These are phyloP conservation scores for Perca schrenkii DNA, from an alignment of 2,113 vertebrate species.

Conservation along the genomic window DNA sequence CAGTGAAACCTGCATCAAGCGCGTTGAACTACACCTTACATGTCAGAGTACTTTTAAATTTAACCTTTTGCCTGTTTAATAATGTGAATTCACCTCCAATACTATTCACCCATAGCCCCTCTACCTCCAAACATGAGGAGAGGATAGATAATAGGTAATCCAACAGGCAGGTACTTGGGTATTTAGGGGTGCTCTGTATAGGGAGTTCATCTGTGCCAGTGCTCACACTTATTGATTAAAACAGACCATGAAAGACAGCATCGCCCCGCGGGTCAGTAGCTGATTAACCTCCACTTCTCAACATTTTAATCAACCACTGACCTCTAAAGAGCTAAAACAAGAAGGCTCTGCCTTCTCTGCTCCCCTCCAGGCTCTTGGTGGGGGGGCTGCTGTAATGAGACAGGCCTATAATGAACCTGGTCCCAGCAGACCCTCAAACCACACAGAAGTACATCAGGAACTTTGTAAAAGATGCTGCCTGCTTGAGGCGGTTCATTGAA, in stretches of 20 bases:
- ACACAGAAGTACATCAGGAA: slow-evolving; percentile 33
- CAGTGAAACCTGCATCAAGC: slow-evolving; percentile 7
- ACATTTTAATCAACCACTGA: slow-evolving; percentile 79
- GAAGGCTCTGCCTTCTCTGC: slow-evolving; percentile 43
- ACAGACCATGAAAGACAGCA: slow-evolving; percentile 66
- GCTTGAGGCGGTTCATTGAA: not conserved
- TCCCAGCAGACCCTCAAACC: slow-evolving; percentile 50
- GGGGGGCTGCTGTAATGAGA: slow-evolving; percentile 67
- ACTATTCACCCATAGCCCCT: not conserved
- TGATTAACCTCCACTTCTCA: slow-evolving; percentile 81
- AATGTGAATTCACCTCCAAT: not conserved
- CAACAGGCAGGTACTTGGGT: slow-evolving; percentile 9
- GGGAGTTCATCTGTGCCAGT: slow-evolving; percentile 49
- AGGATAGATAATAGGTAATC: slow-evolving; percentile 13
- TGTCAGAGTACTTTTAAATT: not conserved
- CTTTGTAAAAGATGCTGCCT: slow-evolving; percentile 18
- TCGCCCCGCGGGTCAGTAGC: slow-evolving; percentile 67
- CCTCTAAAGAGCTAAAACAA: slow-evolving; percentile 75
- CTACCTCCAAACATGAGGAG: slow-evolving; percentile 7
- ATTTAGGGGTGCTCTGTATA: not conserved
- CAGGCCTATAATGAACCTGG: slow-evolving; percentile 61
- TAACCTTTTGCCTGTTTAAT: slow-evolving; percentile 14
- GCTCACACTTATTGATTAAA: slow-evolving; percentile 77
- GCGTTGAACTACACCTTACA: not conserved
- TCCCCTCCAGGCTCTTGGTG: slow-evolving; percentile 35